A percentile compares a stretch with the other conserved stretches of the same genome.
These are phyloP conservation scores for Jacana jacana DNA, from an alignment of 2,113 vertebrate genomes.

Conservation along the genomic window DNA sequence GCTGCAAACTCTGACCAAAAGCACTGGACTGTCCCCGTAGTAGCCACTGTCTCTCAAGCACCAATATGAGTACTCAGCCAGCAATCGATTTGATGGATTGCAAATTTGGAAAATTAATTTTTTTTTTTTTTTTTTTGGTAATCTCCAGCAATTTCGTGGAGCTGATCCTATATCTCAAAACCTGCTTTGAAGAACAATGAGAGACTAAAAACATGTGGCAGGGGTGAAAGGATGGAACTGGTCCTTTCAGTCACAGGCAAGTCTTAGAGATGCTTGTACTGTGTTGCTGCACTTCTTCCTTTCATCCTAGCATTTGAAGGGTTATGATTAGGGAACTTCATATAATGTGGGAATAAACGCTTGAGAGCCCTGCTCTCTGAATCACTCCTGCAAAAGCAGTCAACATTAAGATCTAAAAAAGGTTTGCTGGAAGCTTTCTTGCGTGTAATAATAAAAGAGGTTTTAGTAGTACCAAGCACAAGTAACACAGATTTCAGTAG, in stretches of 20 bases:
- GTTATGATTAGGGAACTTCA: not conserved
- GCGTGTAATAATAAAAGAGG: not conserved
- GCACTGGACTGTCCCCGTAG: accelerated
- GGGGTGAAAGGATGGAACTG: not conserved
- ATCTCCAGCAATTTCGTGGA: not conserved
- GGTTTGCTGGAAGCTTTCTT: not conserved
- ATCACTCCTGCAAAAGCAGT: not conserved
- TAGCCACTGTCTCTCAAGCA: not conserved
- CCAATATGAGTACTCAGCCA: not conserved
- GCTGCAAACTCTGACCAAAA: not conserved
- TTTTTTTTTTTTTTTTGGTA: too few relatives aligned
- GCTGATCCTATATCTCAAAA: not conserved
- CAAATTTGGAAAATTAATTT: not conserved
- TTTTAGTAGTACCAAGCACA: not conserved
- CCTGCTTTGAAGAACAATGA: not conserved
- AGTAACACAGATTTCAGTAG: not conserved
- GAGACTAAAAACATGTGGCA: not conserved
- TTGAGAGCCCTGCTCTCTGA: not conserved
- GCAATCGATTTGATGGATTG: not conserved
- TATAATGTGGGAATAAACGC: not conserved
- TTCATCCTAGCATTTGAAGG: not conserved
- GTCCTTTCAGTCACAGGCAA: not conserved
- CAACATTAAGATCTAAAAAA: not conserved
- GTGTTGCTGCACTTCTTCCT: not conserved
- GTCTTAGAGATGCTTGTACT: not conserved